A percentile compares a stretch with the other conserved stretches of the same genome.
phyloP scores from a whole-genome alignment of 2,113 vertebrate genomes.

The Salminus brasiliensis region DNA sequence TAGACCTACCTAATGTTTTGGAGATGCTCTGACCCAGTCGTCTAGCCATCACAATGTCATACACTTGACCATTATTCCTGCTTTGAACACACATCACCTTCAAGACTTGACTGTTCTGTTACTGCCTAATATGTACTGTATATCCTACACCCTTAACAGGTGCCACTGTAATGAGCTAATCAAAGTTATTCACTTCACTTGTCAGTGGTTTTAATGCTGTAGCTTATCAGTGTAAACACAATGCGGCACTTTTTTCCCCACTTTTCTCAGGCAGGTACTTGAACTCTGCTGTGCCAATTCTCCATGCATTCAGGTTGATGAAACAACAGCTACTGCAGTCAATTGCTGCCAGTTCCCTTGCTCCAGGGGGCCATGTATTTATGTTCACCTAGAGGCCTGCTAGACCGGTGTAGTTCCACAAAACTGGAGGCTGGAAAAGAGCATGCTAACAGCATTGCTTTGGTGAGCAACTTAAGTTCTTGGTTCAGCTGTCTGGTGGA shows the following conservation, averaged over 20 bases:
- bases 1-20: no score
- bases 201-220: no score
- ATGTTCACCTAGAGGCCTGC: not conserved
- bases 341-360: not conserved
- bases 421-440: not conserved
- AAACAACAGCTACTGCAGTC: not conserved
- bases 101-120: no score
- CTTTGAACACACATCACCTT: no score
- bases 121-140: no score
- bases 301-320: not conserved
- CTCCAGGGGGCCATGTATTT: not conserved
- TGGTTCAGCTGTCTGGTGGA: conserved; percentile 17
- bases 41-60: no score
- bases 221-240: no score
- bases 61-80: no score
- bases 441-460: conserved; percentile 9
- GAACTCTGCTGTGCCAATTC: conserved; percentile 7
- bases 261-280: not conserved
- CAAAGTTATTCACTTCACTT: no score
- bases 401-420: not conserved
- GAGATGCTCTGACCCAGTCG: no score
- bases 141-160: no score
- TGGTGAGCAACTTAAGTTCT: conserved; percentile 16
- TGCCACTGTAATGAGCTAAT: no score
- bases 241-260: not conserved